Percentiles rank a stretch among this genome's conserved stretches.
phyloP scores from a whole-genome alignment of 2,888 invertebrate genomes.

The Trichacis sp. region DNA sequence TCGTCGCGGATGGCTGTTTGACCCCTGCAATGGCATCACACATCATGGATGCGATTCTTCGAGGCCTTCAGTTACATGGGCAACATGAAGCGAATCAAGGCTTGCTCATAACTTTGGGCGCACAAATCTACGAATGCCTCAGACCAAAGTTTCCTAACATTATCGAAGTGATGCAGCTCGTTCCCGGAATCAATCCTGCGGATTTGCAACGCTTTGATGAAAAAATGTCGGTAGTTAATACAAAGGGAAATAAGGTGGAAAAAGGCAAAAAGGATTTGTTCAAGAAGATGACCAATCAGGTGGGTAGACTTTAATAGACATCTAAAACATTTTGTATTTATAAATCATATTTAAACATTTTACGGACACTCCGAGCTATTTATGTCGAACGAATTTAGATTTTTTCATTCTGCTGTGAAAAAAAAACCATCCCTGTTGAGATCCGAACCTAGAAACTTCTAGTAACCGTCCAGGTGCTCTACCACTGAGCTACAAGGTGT shows the following conservation, averaged over 20 bases:
- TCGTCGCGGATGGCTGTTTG: conserved; percentile 75
- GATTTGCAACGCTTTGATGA: conserved; percentile 89
- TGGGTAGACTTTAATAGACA: conserved; percentile 58
- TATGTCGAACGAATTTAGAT: no score
- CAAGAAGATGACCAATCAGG: conserved; percentile 87
- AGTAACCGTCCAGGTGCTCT: no score
- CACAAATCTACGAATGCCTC: conserved; percentile 87
- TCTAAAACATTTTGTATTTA: no score
- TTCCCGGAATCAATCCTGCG: conserved; percentile 84
- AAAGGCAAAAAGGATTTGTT: conserved; percentile 92
- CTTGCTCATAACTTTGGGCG: conserved; percentile 81
- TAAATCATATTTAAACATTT: no score
- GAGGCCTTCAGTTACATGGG: conserved; percentile 87
- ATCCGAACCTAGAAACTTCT: no score
- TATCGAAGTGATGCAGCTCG: conserved; percentile 76
- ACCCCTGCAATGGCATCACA: conserved; percentile 78
- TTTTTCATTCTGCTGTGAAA: no score
- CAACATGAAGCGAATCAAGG: conserved; percentile 92
- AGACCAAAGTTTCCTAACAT: conserved; percentile 82
- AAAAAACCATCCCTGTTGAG: no score
- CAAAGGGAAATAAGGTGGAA: conserved; percentile 84
- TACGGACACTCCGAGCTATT: no score
- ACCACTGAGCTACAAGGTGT: no score
- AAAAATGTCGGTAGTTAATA: conserved; percentile 76
- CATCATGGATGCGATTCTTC: conserved; percentile 82